Evolutionary conservation across 2,888 invertebrate genomes (phyloP).

Genomic region (Argyresthia goedartella): DNA sequence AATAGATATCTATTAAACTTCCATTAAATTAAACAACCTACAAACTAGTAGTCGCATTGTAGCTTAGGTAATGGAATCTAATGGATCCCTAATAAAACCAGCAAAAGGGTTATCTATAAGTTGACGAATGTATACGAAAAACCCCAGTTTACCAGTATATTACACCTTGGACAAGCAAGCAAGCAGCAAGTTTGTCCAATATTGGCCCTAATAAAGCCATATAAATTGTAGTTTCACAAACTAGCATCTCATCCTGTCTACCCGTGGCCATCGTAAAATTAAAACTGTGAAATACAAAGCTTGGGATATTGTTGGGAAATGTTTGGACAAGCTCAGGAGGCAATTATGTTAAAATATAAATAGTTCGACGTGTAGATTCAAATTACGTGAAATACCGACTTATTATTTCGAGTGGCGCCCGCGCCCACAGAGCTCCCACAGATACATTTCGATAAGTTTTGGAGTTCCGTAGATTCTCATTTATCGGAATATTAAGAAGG

Average conservation of each 20-base stretch:
- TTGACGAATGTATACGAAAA: neutral
- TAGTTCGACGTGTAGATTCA: constrained; percentile 24
- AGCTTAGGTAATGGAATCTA: too few relatives aligned
- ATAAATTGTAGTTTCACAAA: neutral
- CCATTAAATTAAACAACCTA: neutral
- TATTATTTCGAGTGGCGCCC: constrained; percentile 38
- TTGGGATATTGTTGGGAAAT: constrained; percentile 11
- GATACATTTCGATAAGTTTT: constrained; percentile 38
- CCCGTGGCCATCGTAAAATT: neutral
- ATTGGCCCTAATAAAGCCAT: constrained; percentile 2
- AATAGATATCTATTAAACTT: neutral
- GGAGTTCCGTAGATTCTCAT: neutral
- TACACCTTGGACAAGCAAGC: neutral
- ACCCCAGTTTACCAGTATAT: neutral
- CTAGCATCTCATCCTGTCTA: constrained; percentile 9
- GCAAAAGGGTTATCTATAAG: neutral
- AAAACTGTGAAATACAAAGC: constrained; percentile 5
- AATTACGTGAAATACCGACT: constrained; percentile 37
- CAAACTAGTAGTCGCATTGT: neutral
- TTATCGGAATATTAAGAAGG: neutral
- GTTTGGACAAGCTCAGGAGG: constrained; percentile 22
- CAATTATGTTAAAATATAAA: constrained; percentile 28
- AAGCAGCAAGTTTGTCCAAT: neutral
- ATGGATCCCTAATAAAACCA: too few relatives aligned
- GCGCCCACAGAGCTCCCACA: constrained; percentile 51